phyloP scores from a whole-genome alignment of 2,113 vertebrate genomes.

The Limnothrissa miodon region DNA sequence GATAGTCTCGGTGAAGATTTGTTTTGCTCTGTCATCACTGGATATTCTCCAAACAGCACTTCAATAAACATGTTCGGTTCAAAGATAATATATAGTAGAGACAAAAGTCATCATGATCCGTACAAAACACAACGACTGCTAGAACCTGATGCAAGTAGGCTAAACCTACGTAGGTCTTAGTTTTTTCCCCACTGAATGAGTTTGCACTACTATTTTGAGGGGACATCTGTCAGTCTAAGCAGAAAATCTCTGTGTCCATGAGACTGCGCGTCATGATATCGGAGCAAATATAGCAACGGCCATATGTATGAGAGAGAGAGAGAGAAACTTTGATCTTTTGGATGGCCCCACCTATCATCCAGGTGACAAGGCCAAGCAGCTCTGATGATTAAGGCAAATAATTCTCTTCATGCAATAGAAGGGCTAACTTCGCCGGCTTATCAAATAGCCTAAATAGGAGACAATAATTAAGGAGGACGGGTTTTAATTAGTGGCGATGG shows the following conservation, averaged over 20 bases:
- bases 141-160: neutral
- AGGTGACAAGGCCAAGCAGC: neutral
- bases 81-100: too few species aligned
- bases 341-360: neutral
- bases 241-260: neutral
- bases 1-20: neutral
- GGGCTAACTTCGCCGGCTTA: neutral
- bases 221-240: neutral
- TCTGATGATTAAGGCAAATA: neutral
- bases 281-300: neutral
- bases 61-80: neutral
- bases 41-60: neutral
- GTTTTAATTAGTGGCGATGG: conserved; percentile 43
- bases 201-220: neutral
- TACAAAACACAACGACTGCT: neutral
- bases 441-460: conserved; percentile 40
- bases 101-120: too few species aligned
- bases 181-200: neutral
- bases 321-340: neutral
- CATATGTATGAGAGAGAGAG: neutral
- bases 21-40: neutral
- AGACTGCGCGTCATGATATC: neutral
- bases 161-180: too few species aligned
- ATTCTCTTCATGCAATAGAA: neutral
- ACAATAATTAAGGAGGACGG: conserved; percentile 40